A percentile compares a stretch with the other conserved stretches of the same genome.
phyloP scores from a whole-genome alignment of 2,113 vertebrate genomes.

The Monopterus albus region DNA sequence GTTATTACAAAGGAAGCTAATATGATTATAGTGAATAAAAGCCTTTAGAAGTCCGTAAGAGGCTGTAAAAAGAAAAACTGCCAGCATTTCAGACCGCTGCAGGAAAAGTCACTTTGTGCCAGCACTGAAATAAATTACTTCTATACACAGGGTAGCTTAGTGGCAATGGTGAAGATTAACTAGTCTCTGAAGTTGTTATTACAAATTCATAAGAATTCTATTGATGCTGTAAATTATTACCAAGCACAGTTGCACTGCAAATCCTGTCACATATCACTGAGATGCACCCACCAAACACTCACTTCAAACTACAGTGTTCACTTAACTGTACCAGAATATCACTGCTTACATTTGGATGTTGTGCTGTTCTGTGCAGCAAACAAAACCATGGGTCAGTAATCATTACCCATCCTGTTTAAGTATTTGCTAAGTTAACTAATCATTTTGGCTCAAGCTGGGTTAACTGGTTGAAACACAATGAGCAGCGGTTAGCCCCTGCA shows the following conservation, averaged over 20 bases:
- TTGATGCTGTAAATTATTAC: slow-evolving; percentile 40
- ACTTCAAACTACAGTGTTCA: neutral
- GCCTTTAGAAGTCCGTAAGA: neutral
- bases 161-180: slow-evolving; percentile 44
- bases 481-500: neutral
- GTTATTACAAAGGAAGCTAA: slow-evolving; percentile 23
- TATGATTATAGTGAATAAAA: neutral
- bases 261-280: slow-evolving; percentile 8
- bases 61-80: neutral
- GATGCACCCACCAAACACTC: no score
- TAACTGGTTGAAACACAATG: neutral
- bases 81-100: slow-evolving; percentile 6
- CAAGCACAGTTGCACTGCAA: neutral
- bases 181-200: slow-evolving; percentile 18
- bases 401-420: slow-evolving; percentile 21
- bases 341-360: neutral
- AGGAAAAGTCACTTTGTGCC: slow-evolving; percentile 15
- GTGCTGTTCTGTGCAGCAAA: neutral
- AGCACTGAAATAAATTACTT: slow-evolving; percentile 1
- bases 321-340: no score
- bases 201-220: neutral
- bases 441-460: slow-evolving; percentile 5
- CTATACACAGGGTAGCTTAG: neutral
- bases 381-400: slow-evolving; percentile 7
- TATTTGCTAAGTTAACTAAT: slow-evolving; percentile 47